Evolutionary conservation across 2,113 vertebrate species (phyloP), one percentile per base, ranked within the genome.

Genomic region (Nycticorax nycticorax): DNA sequence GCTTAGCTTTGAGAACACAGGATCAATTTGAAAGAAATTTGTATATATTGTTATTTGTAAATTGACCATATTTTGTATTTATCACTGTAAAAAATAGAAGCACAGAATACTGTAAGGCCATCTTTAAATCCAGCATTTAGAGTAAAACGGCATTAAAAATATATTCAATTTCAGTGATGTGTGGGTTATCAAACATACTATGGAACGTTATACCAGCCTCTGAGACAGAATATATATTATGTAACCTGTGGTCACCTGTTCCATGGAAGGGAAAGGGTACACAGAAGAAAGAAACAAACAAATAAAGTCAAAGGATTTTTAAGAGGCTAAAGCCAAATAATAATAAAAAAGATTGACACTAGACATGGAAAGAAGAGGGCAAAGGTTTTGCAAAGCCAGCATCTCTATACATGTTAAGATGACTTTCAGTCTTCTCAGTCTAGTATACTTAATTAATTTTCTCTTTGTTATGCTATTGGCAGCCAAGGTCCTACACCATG

Each of bases 401-500:
- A 45, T 87, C 66, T 23, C 85, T 87, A 63, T 73, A 84, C 78
- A 71, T 76, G 68, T 45, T 82, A 64, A 96, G 93, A 74, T 92
- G 76, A 66, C 78, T 97, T 97, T 92, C 79, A 84, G 81, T 39
- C 63, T 80, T 92, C 88, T 94, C 79, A 87, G 89, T 33, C 78
- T 93, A 50, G 64, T 83, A 71, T n/a, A 88, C 79, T 93, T 94
- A 96, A 97, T 97, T 95, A 91, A 85, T 75, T 96, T 95, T 95
- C 77, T 95, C 88, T 95, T 85, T 90, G 43, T 91, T 96, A 93
- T 74, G 93, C 82, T 92, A 76, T 72, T 62, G 80, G 67, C 76
- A 88, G 22, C 71, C 28, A 35, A 50, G 48, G 74, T 96, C 82
- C 90, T 94, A 48, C 68, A 47, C 71, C 32, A 18, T 47, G n/a